These are phyloP conservation scores for Datnioides undecimradiatus DNA, from an alignment of 2,113 vertebrate species.

Conservation along the genomic window DNA sequence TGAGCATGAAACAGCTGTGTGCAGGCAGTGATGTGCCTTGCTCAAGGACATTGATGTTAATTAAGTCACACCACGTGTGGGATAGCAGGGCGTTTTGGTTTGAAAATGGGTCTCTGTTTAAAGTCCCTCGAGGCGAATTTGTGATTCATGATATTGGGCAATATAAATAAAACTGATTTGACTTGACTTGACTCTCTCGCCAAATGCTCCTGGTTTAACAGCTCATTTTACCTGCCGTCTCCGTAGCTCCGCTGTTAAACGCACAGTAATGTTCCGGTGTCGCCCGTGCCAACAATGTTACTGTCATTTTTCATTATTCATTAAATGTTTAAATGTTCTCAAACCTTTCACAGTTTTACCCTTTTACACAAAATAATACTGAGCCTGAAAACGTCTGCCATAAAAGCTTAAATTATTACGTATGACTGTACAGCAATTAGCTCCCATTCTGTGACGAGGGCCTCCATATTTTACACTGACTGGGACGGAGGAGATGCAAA, in stretches of 20 bases:
- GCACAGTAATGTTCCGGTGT: slow-evolving; percentile 18
- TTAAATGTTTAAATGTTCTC: slow-evolving; percentile 32
- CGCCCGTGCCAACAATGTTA: not conserved
- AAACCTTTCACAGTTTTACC: slow-evolving; percentile 53
- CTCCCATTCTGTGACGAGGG: slow-evolving; percentile 43
- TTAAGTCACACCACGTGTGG: not conserved
- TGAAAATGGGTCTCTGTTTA: not conserved
- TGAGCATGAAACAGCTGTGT: fast-evolving
- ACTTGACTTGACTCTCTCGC: not conserved
- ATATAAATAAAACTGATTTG: not conserved
- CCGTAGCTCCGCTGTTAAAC: slow-evolving; percentile 29
- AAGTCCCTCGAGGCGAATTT: not conserved
- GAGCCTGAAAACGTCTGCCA: slow-evolving; percentile 44
- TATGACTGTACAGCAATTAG: slow-evolving; percentile 62
- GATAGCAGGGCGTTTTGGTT: not conserved
- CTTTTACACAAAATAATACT: slow-evolving; percentile 34
- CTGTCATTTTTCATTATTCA: slow-evolving; percentile 34
- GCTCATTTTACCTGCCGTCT: slow-evolving; percentile 24
- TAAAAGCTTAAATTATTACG: slow-evolving; percentile 58
- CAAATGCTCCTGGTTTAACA: not conserved
- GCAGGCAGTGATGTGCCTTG: not conserved
- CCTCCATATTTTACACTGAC: slow-evolving; percentile 57
- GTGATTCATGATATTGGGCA: not conserved
- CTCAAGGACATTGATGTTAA: slow-evolving; percentile 8
- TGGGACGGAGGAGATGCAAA: slow-evolving; percentile 59